Base-by-base conservation (phyloP, 2,113 vertebrate genomes). In the Daubentonia madagascariensis region DNA sequence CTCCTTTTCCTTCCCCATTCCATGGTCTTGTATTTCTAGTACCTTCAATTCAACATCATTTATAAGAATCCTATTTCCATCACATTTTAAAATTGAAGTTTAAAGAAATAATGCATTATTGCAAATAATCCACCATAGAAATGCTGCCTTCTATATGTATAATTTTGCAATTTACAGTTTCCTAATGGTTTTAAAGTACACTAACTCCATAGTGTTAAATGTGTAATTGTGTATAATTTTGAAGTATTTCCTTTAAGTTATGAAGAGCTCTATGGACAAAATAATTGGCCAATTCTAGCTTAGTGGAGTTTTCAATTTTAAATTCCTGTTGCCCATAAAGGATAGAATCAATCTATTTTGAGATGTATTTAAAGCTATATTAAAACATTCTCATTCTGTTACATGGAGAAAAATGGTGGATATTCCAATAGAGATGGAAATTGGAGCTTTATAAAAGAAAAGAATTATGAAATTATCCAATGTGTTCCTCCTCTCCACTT, bases 231-330 rank as follows among this genome's bases (percentile, higher is more conserved):
- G 11, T 68, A 57, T 23, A 94, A 68, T 61, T 90, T 50, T 84
- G 8, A n/a, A 86, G 10, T 67, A 80, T 85, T 92, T 78, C 40
- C 22, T 45, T 92, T 59, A 65, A 45, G 78, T 68, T 68, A 92
- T 85, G 92, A 76, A 85, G 48, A 88, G 57, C 16, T 89, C 57
- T 50, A 8, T 45, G 57, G n/a, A 63, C 3, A 87, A 84, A 97
- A 78, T 8, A 80, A 50, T 70, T 76, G 20, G 16, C 12, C n/a
- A 75, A 20, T 72, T 50, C 45, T 90, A 92, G 28, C 3, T 92
- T 80, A 94, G 80, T 35, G 30, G 25, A 70, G 8, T 85, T 91
- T 96, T 85, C 18, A 5, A 80, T 91, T 92, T 91, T 95, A 94
- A 89, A 80, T 96, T 88, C 14, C 3, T 85, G 22, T 61, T 91